Percentiles rank a stretch among this genome's conserved stretches.
Evolutionary conservation across 2,888 invertebrate species (phyloP).

Genomic region (Meiosimyza decipiens): DNA sequence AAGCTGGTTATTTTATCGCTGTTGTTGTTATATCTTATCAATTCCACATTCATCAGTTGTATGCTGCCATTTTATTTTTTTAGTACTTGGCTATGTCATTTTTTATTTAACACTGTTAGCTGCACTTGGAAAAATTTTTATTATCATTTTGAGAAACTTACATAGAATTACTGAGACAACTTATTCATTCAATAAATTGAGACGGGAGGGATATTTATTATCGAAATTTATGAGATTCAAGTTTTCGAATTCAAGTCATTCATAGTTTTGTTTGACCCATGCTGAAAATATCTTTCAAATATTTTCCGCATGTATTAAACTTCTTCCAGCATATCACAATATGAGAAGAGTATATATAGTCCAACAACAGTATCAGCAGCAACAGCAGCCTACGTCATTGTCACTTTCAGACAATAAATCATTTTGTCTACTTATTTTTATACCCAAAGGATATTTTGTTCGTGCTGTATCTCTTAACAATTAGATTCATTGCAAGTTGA

Average conservation of each 20-base stretch:
- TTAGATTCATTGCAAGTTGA: conserved; percentile 24
- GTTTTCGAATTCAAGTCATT: too few relatives aligned
- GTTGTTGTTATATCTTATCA: conserved; percentile 7
- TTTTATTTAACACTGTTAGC: background rate
- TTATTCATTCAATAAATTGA: too few relatives aligned
- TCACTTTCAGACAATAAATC: conserved; percentile 19
- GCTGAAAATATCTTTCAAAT: too few relatives aligned
- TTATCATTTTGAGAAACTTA: too few relatives aligned
- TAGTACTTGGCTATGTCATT: background rate
- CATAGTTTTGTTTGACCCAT: too few relatives aligned
- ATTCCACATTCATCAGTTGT: conserved; percentile 12
- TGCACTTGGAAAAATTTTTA: background rate
- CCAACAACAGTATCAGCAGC: too few relatives aligned
- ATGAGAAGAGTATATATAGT: too few relatives aligned
- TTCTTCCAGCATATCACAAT: too few relatives aligned
- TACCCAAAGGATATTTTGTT: conserved; percentile 18
- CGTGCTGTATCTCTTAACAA: background rate
- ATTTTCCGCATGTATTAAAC: too few relatives aligned
- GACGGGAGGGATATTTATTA: too few relatives aligned
- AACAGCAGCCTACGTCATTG: background rate
- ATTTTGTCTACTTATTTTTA: conserved; percentile 30
- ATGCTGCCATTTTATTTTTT: background rate
- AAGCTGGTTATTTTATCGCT: background rate
- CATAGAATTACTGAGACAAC: too few relatives aligned
- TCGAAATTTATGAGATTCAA: too few relatives aligned